Percentiles rank a stretch among this genome's conserved stretches.
phyloP scores from a whole-genome alignment of 2,113 vertebrate species.

The Paradisaea rubra region DNA sequence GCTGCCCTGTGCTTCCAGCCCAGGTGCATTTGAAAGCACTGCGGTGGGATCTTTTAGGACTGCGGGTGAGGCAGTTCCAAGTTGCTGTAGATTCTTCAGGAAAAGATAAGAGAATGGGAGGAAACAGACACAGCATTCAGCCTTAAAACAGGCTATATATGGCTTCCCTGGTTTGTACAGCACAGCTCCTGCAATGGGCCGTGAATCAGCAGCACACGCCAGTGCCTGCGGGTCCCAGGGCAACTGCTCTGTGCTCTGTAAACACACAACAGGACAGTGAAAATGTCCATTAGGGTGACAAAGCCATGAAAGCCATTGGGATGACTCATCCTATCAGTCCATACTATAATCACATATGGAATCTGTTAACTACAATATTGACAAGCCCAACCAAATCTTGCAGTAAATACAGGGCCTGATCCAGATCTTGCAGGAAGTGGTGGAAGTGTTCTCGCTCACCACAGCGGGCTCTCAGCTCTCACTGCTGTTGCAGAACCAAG shows the following conservation, averaged over 20 bases:
- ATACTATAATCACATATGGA: neutral
- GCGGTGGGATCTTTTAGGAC: neutral
- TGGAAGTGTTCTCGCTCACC: neutral
- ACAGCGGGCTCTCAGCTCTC: neutral
- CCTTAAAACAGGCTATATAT: neutral
- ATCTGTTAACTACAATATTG: neutral
- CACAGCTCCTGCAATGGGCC: neutral
- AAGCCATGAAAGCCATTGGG: neutral
- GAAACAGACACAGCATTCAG: neutral
- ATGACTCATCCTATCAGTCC: neutral
- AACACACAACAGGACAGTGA: neutral
- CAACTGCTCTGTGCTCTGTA: neutral
- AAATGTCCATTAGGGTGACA: neutral
- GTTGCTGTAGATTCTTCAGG: neutral
- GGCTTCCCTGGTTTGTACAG: neutral
- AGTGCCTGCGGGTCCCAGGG: accelerated
- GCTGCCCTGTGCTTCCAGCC: neutral
- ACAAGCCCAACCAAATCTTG: neutral
- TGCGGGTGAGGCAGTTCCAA: neutral
- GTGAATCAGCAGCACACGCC: neutral
- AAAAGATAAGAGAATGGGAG: neutral
- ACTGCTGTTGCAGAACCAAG: neutral
- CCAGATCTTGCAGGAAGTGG: neutral
- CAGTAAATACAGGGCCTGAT: neutral
- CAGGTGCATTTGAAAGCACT: neutral